Evolutionary conservation across 2,797 vertebrate species (phyloP).

Genomic region (Oreonectes daqikongensis): DNA sequence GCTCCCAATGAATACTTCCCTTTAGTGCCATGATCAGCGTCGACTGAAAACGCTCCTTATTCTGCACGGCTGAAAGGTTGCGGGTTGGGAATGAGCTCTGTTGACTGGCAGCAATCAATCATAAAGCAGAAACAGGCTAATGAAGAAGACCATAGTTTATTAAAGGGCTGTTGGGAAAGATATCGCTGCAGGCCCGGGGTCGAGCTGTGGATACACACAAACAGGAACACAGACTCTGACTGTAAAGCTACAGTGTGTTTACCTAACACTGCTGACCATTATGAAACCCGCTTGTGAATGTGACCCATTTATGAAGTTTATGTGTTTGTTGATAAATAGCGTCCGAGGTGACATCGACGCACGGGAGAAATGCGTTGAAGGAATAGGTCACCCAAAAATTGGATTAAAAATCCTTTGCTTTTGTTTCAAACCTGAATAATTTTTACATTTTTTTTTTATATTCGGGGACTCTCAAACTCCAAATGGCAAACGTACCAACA

Average conservation of each 20-base stretch:
- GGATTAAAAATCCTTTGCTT: neutral
- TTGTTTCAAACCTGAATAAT: neutral
- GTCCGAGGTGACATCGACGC: neutral
- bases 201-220: slow-evolving; percentile 59
- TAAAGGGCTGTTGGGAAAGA: slow-evolving; percentile 70
- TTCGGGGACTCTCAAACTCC: neutral
- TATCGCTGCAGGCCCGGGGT: slow-evolving; percentile 69
- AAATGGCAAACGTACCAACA: neutral
- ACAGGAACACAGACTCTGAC: slow-evolving; percentile 46
- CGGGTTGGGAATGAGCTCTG: slow-evolving; percentile 83
- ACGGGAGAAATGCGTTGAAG: slow-evolving; percentile 10
- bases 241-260: slow-evolving; percentile 73
- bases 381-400: neutral
- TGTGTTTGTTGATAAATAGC: slow-evolving; percentile 47
- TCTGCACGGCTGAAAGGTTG: slow-evolving; percentile 80
- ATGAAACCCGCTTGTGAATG: slow-evolving; percentile 63
- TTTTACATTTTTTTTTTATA: neutral
- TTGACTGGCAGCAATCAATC: slow-evolving; percentile 98
- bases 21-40: slow-evolving; percentile 87
- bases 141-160: slow-evolving; percentile 76
- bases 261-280: slow-evolving; percentile 61
- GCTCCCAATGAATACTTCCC: slow-evolving; percentile 90
- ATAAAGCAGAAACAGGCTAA: slow-evolving; percentile 79
- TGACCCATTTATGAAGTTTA: slow-evolving; percentile 50
- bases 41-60: slow-evolving; percentile 85